Evolutionary conservation across 2,888 invertebrate genomes (phyloP), one percentile per base, ranked within the genome.

Genomic region (Flexamia atlantica): DNA sequence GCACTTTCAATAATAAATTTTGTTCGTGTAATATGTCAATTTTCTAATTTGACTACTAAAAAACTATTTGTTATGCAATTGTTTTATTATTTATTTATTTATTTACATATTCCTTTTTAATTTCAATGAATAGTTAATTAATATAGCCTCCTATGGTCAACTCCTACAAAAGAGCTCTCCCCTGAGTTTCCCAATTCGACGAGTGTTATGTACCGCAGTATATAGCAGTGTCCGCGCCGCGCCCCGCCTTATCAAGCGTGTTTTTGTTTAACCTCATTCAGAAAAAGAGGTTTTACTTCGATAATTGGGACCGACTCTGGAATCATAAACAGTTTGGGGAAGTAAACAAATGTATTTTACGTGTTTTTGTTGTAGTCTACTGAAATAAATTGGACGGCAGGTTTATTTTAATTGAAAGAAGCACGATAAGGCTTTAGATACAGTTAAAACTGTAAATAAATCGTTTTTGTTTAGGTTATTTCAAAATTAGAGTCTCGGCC

Each of bases 291-390:
- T 57, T 57, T 57, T 57, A 57, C 23, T 23, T 57, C 57, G 9
- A 23, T 57, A 57, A 57, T 57, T 57, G 57, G 57, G 25, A 57
- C 23, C 57, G 12, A 9, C 12, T 20, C 5, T 7, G 57, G 57
- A 57, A 57, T 57, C 23, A 57, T 57, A 57, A 57, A 57, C 57
- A 57, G 57, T 57, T 57, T 57, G 5, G 57, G 57, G 57, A 57
- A 25, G 57, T 20, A 23, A 57, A 23, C 57, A 20, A 57, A 23
- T 23, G 57, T 57, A 57, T 57, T 57, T 57, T 12, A 57, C 14
- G 57, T 23, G 57, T 57, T 57, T 57, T 57, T 57, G 20, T 57
- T 12, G 53, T n/a, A 40, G 12, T 14, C 23, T 20, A 3, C 23
- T 57, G 46, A 7, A 46, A 20, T 2, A 1, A 14, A 12, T 23